These are phyloP conservation scores for Xylota sylvarum DNA, from an alignment of 2,888 invertebrate species.

Conservation along the genomic window DNA sequence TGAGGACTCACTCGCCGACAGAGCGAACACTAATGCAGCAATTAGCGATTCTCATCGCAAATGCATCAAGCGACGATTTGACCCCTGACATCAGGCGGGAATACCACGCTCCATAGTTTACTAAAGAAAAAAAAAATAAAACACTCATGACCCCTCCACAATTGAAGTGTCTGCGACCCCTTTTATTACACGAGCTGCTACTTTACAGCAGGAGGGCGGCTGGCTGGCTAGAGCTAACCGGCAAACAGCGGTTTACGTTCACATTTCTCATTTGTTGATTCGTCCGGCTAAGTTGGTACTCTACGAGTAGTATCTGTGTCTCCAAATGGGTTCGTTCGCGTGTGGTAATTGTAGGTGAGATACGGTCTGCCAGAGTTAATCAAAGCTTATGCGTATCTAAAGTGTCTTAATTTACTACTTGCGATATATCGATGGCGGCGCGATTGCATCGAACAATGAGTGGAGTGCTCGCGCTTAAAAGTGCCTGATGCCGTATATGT, in stretches of 20 bases:
- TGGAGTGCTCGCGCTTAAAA: background rate
- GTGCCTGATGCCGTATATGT: slow-evolving; percentile 1
- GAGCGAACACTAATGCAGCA: slow-evolving; percentile 47
- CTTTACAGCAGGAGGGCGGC: slow-evolving; percentile 15
- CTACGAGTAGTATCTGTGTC: slow-evolving; percentile 37
- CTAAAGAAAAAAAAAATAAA: background rate
- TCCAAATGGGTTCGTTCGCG: slow-evolving; percentile 32
- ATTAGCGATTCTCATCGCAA: slow-evolving; percentile 71
- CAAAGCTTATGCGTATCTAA: slow-evolving; percentile 73
- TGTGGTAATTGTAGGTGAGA: slow-evolving; percentile 59
- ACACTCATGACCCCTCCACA: slow-evolving; percentile 46
- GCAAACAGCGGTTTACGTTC: slow-evolving; percentile 2
- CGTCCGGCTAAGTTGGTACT: slow-evolving; percentile 26
- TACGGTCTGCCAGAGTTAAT: slow-evolving; percentile 66
- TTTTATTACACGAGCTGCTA: slow-evolving; percentile 30
- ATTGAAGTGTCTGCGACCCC: slow-evolving; percentile 54
- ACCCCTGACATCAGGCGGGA: slow-evolving; percentile 53
- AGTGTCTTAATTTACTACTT: slow-evolving; percentile 74
- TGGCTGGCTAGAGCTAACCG: background rate
- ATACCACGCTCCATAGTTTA: slow-evolving; percentile 45
- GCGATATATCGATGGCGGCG: slow-evolving; percentile 59
- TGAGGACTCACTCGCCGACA: slow-evolving; percentile 2
- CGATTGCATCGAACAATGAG: slow-evolving; percentile 40
- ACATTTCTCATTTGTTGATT: slow-evolving; percentile 39
- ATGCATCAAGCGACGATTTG: slow-evolving; percentile 62